These are phyloP conservation scores for Mormyrus proboscirostris DNA, from an alignment of 2,797 vertebrate species.

Conservation along the genomic window DNA sequence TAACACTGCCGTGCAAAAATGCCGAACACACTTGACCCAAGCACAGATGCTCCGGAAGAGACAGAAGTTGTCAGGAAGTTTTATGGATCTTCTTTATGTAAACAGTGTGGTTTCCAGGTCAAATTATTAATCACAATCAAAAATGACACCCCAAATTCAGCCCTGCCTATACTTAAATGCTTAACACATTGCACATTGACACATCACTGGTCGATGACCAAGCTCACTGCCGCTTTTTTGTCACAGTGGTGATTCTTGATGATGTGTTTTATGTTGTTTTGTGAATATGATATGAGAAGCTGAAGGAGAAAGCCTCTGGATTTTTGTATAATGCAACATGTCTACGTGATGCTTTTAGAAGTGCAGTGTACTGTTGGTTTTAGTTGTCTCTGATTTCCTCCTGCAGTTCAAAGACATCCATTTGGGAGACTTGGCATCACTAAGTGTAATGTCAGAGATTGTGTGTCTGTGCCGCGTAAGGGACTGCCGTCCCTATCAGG, in stretches of 20 bases:
- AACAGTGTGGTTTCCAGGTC: neutral
- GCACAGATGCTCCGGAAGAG: neutral
- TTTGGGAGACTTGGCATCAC: neutral
- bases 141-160: neutral
- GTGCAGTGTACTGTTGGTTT: neutral
- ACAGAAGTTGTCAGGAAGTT: neutral
- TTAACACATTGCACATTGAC: neutral
- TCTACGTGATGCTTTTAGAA: neutral
- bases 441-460: neutral
- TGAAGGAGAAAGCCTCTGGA: neutral
- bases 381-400: neutral
- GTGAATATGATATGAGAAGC: neutral
- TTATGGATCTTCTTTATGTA: neutral
- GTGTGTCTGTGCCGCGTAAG: neutral
- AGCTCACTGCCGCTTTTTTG: neutral
- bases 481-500: neutral
- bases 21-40: neutral
- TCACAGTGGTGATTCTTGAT: neutral
- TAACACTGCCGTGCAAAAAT: conserved; percentile 44
- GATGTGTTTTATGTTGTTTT: neutral
- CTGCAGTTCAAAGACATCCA: neutral
- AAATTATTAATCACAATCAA: neutral
- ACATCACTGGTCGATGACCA: neutral
- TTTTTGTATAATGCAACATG: neutral
- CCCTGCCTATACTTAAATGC: neutral